Evolutionary conservation across 30 jellyfish, hydroid and myxozoan genomes (phyloP), one percentile per base, ranked within the genome.

Genomic region (Aurelia coerulea): DNA sequence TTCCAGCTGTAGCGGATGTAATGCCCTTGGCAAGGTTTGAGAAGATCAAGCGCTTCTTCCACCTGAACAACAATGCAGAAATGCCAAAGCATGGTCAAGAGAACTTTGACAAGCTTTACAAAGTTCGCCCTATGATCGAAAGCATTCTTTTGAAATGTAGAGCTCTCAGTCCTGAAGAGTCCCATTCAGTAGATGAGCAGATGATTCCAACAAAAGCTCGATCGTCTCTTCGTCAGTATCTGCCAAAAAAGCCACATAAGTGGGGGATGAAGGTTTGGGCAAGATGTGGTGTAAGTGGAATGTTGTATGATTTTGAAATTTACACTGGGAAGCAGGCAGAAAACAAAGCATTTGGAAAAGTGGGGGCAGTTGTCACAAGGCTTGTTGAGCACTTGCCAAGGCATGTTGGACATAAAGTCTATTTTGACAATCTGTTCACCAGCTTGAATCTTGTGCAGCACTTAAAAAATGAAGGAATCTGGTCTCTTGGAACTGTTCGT

Each of bases 351-450:
- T 81, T 65, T 68, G 91, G 91, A 13, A 67, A 65, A 80, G 86
- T 42, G 31, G 86, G 87, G 63, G 9, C 76, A 3, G 91, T 81
- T 81, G 91, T 68, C 52, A 67, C 56, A 46, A 65, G 60, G 74
- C 91, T 64, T 64, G 32, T 31, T 1, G 88, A 65, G 72, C 77
- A 33, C 19, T 51, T 68, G 91, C 77, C 87, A 58, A 33, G 18
- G 75, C 52, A 81, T 69, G 19, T 34, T 3, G 91, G 91, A 12
- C 86, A 81, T 29, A 81, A 81, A 81, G 91, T 81, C 79, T 81
- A 81, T 35, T 49, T 81, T 39, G 50, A 39, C 50, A 39, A 39
- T 39, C 50, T 39, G 50, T 39, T 39, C 50, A 39, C 50, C 50
- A 73, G 68, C 31, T 19, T 73, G 35, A 73, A 73, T 34, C 83